Evolutionary conservation across 1,140 invertebrate genomes (phyloP).

Genomic region (Sminthurinus signatus): DNA sequence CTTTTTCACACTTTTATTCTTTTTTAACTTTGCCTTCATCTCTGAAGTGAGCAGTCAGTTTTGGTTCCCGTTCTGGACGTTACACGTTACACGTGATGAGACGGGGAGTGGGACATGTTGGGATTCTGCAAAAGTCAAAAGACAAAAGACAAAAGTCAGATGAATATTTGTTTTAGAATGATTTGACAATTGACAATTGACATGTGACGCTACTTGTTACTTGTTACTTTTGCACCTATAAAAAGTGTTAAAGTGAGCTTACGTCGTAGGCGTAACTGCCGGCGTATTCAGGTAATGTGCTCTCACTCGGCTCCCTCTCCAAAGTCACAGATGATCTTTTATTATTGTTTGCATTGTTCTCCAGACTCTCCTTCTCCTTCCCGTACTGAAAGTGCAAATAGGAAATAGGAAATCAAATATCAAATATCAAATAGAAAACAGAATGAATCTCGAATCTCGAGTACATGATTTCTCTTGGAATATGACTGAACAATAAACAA

Average conservation of each 20-base stretch:
- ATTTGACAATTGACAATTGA: slow-evolving; percentile 5
- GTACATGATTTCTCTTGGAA: no score
- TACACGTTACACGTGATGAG: not conserved
- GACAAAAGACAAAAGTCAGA: not conserved
- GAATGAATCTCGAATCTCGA: not conserved
- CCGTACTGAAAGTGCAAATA: not conserved
- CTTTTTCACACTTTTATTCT: no score
- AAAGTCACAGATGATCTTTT: not conserved
- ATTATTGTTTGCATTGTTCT: slow-evolving; percentile 2
- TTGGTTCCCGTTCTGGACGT: no score
- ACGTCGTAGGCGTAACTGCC: slow-evolving; percentile 34
- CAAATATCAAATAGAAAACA: not conserved
- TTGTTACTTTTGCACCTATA: no score
- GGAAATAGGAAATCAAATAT: not conserved
- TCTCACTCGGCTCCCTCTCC: slow-evolving; percentile 26
- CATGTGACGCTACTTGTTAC: no score
- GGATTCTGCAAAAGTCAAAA: not conserved
- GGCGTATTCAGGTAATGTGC: slow-evolving; percentile 25
- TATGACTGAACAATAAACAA: no score
- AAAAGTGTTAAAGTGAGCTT: slow-evolving; percentile 24
- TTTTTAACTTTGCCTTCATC: no score
- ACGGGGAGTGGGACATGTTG: not conserved
- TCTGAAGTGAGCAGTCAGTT: no score
- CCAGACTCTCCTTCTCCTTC: not conserved
- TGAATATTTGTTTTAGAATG: not conserved